Evolutionary conservation across 1,140 invertebrate species (phyloP).

Genomic region (Nylanderia fulva): DNA sequence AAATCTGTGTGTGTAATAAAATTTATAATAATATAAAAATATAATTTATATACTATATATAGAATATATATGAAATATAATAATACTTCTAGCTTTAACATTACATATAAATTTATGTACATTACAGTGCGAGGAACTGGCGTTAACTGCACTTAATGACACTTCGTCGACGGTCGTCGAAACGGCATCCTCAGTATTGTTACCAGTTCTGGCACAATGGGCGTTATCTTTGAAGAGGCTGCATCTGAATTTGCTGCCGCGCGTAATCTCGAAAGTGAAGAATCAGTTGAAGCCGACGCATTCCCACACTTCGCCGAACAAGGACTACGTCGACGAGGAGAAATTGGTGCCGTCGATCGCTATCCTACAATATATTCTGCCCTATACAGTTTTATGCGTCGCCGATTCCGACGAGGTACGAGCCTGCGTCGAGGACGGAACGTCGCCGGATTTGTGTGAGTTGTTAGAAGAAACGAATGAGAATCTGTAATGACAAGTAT

Average conservation of each 20-base stretch:
- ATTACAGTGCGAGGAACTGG: conserved; percentile 87
- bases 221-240: conserved; percentile 87
- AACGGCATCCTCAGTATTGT: conserved; percentile 83
- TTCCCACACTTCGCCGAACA: conserved; percentile 76
- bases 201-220: conserved; percentile 89
- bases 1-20: too few relatives aligned
- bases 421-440: conserved; percentile 78
- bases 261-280: conserved; percentile 80
- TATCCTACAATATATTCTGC: conserved; percentile 85
- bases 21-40: too few relatives aligned
- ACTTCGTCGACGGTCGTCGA: conserved; percentile 85
- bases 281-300: conserved; percentile 77
- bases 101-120: conserved; percentile 15
- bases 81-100: too few relatives aligned
- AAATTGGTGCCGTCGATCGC: conserved; percentile 78
- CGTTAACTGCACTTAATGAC: conserved; percentile 87
- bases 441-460: conserved; percentile 84
- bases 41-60: too few relatives aligned
- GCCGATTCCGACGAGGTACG: conserved; percentile 83
- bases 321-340: conserved; percentile 79
- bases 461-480: conserved; percentile 55
- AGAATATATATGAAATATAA: too few relatives aligned
- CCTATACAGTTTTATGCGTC: conserved; percentile 86
- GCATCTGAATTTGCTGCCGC: conserved; percentile 83
- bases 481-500: neutral